Conservation (phyloP, 1,140 invertebrate genomes). For the Lanistes nyassanus region DNA sequence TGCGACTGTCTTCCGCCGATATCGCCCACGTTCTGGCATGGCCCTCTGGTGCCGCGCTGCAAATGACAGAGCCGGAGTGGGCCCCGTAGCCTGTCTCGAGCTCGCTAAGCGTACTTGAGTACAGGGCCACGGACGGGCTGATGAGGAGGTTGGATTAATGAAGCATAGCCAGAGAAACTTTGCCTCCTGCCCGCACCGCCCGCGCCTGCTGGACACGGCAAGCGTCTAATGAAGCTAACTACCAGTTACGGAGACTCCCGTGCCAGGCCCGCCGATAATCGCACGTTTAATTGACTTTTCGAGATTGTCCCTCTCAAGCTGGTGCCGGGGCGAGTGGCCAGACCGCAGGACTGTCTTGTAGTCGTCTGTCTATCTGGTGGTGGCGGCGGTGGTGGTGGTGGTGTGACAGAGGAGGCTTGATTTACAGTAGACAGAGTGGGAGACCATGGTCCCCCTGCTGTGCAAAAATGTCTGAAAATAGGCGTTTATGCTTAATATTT, state of each 20-base stretch:
- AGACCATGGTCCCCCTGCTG: background rate
- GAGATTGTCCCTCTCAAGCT: background rate
- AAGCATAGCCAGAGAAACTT: background rate
- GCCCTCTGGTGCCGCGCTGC: background rate
- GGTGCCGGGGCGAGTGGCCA: background rate
- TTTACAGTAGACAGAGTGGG: no score
- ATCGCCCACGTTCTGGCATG: background rate
- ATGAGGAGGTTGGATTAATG: slow-evolving; percentile 8
- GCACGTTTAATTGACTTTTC: slow-evolving; percentile 10
- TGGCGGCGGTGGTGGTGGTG: no score
- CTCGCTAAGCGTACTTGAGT: no score
- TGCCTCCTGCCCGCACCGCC: background rate
- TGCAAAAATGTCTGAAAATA: background rate
- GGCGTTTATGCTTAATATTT: no score
- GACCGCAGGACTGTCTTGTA: background rate
- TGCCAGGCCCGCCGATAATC: slow-evolving; percentile 15
- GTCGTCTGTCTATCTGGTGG: background rate
- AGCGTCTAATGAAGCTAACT: slow-evolving; percentile 16
- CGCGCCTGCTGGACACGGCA: background rate
- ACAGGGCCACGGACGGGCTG: slow-evolving; percentile 1
- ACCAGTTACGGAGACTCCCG: background rate
- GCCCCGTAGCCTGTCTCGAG: background rate
- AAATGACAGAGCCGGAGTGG: background rate
- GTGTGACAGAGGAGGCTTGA: no score
- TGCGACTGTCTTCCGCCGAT: background rate